Evolutionary conservation across 1,140 invertebrate genomes (phyloP), one percentile per base, ranked within the genome.

Genomic region (Drosophila triauraria): DNA sequence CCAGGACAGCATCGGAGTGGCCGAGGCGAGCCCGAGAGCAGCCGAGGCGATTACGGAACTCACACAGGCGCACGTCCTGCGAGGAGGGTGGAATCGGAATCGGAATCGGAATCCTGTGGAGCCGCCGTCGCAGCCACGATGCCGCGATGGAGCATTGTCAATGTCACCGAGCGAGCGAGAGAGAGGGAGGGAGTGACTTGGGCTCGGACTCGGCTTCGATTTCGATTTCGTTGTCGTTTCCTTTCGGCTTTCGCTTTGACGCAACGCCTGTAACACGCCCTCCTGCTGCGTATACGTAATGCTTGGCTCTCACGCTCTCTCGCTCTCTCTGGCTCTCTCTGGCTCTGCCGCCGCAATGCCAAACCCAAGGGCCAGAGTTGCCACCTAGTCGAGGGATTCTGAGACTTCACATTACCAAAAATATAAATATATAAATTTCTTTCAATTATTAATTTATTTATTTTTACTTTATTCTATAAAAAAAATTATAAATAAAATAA

Each of bases 241-340:
- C 30, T 12, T 50, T 78, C 70, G 70, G 58, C 58, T 42, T 63
- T 58, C 46, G 63, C 53, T 64, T 70, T 67, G 67, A 69, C 47
- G 60, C 40, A 44, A 70, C 62, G 78, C 64, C 54, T 69, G 81
- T 79, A 82, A 83, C 74, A 85, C 81, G 81, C 81, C 81, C 81
- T 83, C 81, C 75, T 77, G 56, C 75, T 61, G 68, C 74, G 78
- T 78, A 84, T 82, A 81, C 68, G 82, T 85, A 84, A 84, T 75
- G 71, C 60, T 59, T n/a, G 40, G 58, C 43, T 60, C 43, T 53
- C 32, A 61, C 63, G 15, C 27, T 35, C 60, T 46, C 53, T 53
- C n/a, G n/a, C 42, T 59, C 38, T 59, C 38, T 53, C 54, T 47
- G 17, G 13, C 27, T 63, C 20, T 48, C 23, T 20, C 20, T 20